Evolutionary conservation across 2,888 invertebrate genomes (phyloP).

Genomic region (Onchidella celtica): DNA sequence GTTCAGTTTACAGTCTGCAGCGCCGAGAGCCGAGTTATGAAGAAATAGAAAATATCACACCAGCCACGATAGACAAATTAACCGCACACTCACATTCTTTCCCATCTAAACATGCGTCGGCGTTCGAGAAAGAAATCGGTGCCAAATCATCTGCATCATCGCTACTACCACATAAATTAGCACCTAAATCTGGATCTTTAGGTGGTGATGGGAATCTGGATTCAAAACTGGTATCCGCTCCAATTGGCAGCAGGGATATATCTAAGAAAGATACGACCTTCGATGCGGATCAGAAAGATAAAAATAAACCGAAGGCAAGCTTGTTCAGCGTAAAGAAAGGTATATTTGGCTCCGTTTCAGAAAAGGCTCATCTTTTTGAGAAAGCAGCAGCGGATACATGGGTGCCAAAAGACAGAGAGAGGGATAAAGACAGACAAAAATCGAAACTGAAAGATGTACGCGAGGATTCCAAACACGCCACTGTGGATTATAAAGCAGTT

Average conservation of each 20-base stretch:
- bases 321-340: constrained; percentile 10
- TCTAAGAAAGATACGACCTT: not conserved
- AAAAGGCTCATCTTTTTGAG: constrained; percentile 32
- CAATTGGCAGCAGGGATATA: no score
- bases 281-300: not conserved
- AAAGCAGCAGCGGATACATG: not conserved
- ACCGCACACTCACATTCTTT: not conserved
- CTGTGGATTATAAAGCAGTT: not conserved
- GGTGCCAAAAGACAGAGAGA: not conserved
- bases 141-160: not conserved
- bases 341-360: constrained; percentile 42
- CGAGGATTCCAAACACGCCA: constrained; percentile 7
- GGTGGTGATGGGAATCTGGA: not conserved
- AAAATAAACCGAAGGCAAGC: not conserved
- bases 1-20: constrained; percentile 23
- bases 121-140: not conserved
- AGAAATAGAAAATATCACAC: constrained; percentile 42
- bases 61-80: not conserved
- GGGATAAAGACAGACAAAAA: constrained; percentile 9
- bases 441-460: not conserved
- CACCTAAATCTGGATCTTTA: not conserved
- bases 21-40: constrained; percentile 43
- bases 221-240: not conserved
- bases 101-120: not conserved
- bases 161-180: not conserved